A percentile compares a stretch with the other conserved stretches of the same genome.
phyloP scores from a whole-genome alignment of 2,888 invertebrate species.

The Cerastis rubricosa region DNA sequence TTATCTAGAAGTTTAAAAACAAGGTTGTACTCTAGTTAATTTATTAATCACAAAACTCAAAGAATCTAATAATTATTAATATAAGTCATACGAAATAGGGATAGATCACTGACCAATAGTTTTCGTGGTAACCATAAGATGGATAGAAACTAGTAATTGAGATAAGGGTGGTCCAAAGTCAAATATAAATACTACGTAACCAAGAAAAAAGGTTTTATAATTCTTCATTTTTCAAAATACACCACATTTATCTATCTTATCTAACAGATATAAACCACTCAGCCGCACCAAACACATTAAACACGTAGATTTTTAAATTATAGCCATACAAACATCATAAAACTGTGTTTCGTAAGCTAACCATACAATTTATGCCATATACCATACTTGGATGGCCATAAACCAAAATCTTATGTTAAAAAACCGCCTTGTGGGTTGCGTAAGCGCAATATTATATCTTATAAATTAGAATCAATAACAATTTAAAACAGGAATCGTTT shows the following conservation, averaged over 20 bases:
- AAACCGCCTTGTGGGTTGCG: conserved; percentile 52
- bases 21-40: neutral
- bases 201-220: neutral
- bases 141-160: neutral
- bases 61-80: neutral
- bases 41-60: neutral
- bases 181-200: neutral
- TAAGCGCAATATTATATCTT: conserved; percentile 49
- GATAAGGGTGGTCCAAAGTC: neutral
- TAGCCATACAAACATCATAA: conserved; percentile 59
- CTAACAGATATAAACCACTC: conserved; percentile 22
- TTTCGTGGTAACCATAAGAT: neutral
- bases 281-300: conserved; percentile 38
- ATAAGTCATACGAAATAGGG: neutral
- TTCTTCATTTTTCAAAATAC: neutral
- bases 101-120: neutral
- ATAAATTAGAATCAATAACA: conserved; percentile 62
- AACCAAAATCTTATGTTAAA: conserved; percentile 56
- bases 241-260: conserved; percentile 30
- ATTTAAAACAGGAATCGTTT: conserved; percentile 51
- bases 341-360: conserved; percentile 57
- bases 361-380: conserved; percentile 53
- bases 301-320: conserved; percentile 55
- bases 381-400: conserved; percentile 56
- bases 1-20: neutral